These are phyloP conservation scores for Gryllus longicercus DNA, from an alignment of 2,888 invertebrate species.

Conservation along the genomic window DNA sequence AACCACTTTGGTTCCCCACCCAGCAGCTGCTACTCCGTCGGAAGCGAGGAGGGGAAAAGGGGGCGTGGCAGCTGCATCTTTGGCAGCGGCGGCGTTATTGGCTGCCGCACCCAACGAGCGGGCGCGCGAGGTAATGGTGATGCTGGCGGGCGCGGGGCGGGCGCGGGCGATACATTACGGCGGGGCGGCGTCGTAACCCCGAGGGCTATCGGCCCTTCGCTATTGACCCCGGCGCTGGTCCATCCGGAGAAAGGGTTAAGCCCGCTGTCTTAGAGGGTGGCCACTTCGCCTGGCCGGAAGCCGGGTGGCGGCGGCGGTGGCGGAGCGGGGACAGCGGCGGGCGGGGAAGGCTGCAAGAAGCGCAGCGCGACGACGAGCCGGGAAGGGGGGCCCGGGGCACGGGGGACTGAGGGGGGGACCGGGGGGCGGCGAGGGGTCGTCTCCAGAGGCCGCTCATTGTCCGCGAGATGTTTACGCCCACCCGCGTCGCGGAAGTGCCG, in stretches of 20 bases:
- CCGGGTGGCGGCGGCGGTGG: not conserved
- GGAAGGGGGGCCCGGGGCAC: not conserved
- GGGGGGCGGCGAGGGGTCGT: too few relatives aligned
- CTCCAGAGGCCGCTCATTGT: too few relatives aligned
- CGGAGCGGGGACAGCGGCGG: not conserved
- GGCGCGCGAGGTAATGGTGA: too few relatives aligned
- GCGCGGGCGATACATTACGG: not conserved
- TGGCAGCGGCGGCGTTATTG: too few relatives aligned
- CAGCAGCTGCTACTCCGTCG: too few relatives aligned
- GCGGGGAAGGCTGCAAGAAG: not conserved
- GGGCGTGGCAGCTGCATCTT: too few relatives aligned
- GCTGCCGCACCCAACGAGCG: too few relatives aligned
- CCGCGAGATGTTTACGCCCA: too few relatives aligned
- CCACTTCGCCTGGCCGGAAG: not conserved
- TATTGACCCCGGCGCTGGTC: conserved; percentile 6
- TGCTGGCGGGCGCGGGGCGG: not conserved
- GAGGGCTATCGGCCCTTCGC: conserved; percentile 1
- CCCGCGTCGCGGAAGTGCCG: too few relatives aligned
- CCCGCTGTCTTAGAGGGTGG: not conserved
- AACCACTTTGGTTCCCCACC: too few relatives aligned
- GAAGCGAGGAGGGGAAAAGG: too few relatives aligned
- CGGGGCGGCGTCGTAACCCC: not conserved
- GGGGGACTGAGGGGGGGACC: too few relatives aligned
- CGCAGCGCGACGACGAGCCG: not conserved
- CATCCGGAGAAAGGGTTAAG: conserved; percentile 17